Evolutionary conservation across 1,140 invertebrate species (phyloP), one percentile per base, ranked within the genome.

Genomic region (Mizuhopecten yessoensis): DNA sequence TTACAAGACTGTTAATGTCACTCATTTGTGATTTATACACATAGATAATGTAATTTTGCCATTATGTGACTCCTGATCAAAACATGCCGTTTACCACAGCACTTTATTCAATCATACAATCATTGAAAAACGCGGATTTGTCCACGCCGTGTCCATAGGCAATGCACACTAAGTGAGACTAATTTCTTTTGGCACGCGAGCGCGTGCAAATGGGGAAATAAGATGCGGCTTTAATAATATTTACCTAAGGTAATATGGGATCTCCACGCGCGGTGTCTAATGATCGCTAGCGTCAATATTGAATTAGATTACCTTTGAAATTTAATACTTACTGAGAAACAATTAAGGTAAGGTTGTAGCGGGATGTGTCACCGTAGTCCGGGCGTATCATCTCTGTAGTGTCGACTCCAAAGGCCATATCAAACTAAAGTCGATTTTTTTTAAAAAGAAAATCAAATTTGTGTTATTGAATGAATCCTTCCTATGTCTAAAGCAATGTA

Each of bases 241-340:
- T 92, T 92, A 91, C 88, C 86, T 90, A 90, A 86, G 89, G 90
- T 91, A 92, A 91, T 90, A 89, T 39, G 87, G 92, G 86, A 89
- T 92, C 90, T 90, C 88, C 88, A 86, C 34, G 91, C 42, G 88
- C 36, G 88, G 34, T 89, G 90, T 87, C 88, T 92, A 49, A 86
- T 90, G 90, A 92, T 87, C 86, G 88, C 86, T 87, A 87, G 49
- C 88, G 90, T 45, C 57, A 88, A 88, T 88, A 91, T 91, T 91
- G 86, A 92, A 92, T 92, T 92, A 91, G 87, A 92, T 92, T 92
- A 92, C 88, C 92, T 92, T 91, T 91, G 92, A 92, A 92, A 92
- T 88, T 92, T 92, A 89, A 92, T 89, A 92, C 92, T 86, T 92
- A 88, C 75, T n/a, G 57, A 75, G 57, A 75, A 75, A 75, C 57